Conservation (phyloP, 2,888 invertebrate species). For the Hedychridium roseum region DNA sequence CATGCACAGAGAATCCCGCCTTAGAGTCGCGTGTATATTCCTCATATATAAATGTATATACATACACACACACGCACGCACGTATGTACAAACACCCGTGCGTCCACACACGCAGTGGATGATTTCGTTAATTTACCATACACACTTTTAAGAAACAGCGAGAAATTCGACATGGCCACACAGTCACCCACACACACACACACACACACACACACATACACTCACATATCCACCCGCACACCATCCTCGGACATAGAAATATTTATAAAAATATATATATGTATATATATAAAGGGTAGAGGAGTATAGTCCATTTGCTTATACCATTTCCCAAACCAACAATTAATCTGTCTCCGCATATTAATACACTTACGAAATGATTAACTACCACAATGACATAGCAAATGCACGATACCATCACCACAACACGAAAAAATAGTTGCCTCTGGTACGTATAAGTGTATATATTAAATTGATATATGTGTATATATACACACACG, state of each 20-base stretch:
- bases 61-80: slow-evolving; percentile 21
- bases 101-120: slow-evolving; percentile 4
- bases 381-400: slow-evolving; percentile 59
- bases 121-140: slow-evolving; percentile 1
- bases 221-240: slow-evolving; percentile 49
- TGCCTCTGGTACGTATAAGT: slow-evolving; percentile 31
- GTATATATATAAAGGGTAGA: neutral
- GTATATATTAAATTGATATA: slow-evolving; percentile 22
- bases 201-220: slow-evolving; percentile 15
- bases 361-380: slow-evolving; percentile 33
- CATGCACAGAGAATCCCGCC: slow-evolving; percentile 55
- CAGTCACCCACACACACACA: slow-evolving; percentile 8
- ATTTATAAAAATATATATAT: neutral
- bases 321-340: slow-evolving; percentile 49
- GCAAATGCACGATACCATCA: slow-evolving; percentile 64
- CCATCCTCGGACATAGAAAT: slow-evolving; percentile 45
- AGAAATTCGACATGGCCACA: slow-evolving; percentile 12
- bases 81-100: slow-evolving; percentile 13
- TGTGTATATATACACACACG: slow-evolving; percentile 33
- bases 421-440: slow-evolving; percentile 56
- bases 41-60: slow-evolving; percentile 30
- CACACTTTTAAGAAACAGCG: slow-evolving; percentile 7
- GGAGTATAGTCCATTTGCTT: slow-evolving; percentile 57
- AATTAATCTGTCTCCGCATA: slow-evolving; percentile 19
- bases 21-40: slow-evolving; percentile 31